Base-by-base conservation (phyloP, 2,888 invertebrate genomes). In the Stenchaetothrips biformis region DNA sequence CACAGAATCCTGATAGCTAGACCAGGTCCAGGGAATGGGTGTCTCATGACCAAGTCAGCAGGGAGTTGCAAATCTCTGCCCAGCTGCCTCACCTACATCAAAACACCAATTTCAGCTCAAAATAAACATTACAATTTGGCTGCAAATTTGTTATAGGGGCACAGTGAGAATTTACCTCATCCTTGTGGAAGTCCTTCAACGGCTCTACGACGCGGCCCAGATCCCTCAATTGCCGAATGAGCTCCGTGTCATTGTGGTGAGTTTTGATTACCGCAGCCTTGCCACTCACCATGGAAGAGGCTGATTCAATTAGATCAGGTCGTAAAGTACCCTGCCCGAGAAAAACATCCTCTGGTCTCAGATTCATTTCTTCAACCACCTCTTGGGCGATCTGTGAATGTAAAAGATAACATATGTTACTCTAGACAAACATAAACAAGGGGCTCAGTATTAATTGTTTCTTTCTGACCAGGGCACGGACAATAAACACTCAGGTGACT, bases 11-110 rank as follows among this genome's bases (percentile, higher is more conserved):
- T 91, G 85, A 99, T 98, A 77, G 99, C 98, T 82, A 99, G 89
- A 18, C 99, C 99, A 21, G 99, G 99, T 2, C 99, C 98, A 25
- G 99, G 99, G 89, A 99, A 99, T 78, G 99, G 99, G 88, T 99
- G 99, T 83, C 99, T 90, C 88, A 95, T 93, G 81, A 99, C 95
- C 83, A 99, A 89, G 83, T 94, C 92, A 74, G 91, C 87, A 13
- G 98, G 95, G 82, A 99, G 89, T 0, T 97, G 97, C 81, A 99
- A 89, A 88, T 96, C 96, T 85, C 92, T 89, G 80, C 99, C 99
- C 83, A 99, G 88, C 81, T 91, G 90, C 81, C 99, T 91, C 47
- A 96, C 94, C 91, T 90, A 82, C 80, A 83, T 8, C 59, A 78
- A 79, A n/a, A 67, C 21, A 79, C 78, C 2, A n/a, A 48, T 48